A percentile compares a stretch with the other conserved stretches of the same genome.
Conservation (phyloP, 2,113 vertebrate genomes). For the Poeciliopsis occidentalis region DNA sequence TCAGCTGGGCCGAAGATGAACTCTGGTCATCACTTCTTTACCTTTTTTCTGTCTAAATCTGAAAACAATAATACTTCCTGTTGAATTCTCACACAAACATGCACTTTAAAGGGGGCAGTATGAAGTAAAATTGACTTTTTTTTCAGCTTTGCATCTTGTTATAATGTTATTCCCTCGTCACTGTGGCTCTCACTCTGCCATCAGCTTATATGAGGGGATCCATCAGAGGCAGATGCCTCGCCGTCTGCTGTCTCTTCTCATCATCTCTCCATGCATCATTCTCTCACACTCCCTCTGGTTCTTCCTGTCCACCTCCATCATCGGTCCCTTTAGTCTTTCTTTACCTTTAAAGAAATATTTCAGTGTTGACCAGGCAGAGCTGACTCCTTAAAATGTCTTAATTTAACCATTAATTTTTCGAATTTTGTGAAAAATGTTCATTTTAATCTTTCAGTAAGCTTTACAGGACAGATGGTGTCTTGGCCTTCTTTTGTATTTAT, state of each 20-base stretch:
- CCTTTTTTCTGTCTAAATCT: background rate
- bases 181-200: slow-evolving; percentile 7
- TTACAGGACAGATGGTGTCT: background rate
- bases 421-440: background rate
- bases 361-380: background rate
- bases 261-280: background rate
- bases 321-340: background rate
- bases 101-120: background rate
- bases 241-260: slow-evolving; percentile 13
- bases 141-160: too few species aligned
- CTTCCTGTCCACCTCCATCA: background rate
- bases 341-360: background rate
- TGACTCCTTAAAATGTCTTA: background rate
- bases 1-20: slow-evolving; percentile 43
- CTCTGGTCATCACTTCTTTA: slow-evolving; percentile 46
- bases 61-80: background rate
- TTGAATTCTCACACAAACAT: background rate
- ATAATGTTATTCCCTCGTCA: too few species aligned
- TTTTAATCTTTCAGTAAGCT: background rate
- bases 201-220: slow-evolving; percentile 6
- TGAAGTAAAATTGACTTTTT: too few species aligned
- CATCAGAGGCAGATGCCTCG: slow-evolving; percentile 19
- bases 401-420: background rate
- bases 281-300: background rate
- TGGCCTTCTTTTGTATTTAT: background rate